Percentiles rank a stretch among this genome's conserved stretches.
Conservation (phyloP, 2,888 invertebrate species). For the Meta bourneti region DNA sequence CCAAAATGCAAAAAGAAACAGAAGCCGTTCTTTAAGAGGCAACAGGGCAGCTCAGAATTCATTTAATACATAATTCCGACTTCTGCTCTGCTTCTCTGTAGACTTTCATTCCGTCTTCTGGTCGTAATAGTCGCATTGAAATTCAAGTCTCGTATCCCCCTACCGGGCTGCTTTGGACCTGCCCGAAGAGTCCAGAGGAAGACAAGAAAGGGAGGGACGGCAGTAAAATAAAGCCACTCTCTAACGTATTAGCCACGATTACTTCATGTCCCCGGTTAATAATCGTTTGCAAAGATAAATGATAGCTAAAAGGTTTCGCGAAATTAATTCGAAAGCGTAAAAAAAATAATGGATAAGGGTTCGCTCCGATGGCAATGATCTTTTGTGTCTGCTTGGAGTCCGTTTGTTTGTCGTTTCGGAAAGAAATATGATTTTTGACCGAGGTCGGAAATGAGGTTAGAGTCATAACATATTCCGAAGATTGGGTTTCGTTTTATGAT, state of each 20-base stretch:
- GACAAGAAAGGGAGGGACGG: constrained; percentile 32
- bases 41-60: constrained; percentile 27
- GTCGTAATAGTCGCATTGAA: constrained; percentile 54
- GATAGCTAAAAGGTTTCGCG: constrained; percentile 52
- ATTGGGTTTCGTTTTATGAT: constrained; percentile 24
- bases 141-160: constrained; percentile 43
- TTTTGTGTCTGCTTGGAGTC: constrained; percentile 63
- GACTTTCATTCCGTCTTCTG: constrained; percentile 26
- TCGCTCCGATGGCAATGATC: constrained; percentile 58
- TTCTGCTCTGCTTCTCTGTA: background rate
- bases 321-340: constrained; percentile 66
- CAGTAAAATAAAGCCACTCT: constrained; percentile 43
- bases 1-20: constrained; percentile 34
- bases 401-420: constrained; percentile 32
- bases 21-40: constrained; percentile 11
- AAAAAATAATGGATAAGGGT: constrained; percentile 26
- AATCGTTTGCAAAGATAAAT: constrained; percentile 72
- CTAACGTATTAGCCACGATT: constrained; percentile 69
- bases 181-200: constrained; percentile 21
- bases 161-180: constrained; percentile 18
- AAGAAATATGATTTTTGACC: background rate
- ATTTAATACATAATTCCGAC: constrained; percentile 60
- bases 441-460: background rate
- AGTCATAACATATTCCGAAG: background rate
- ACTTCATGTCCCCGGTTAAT: constrained; percentile 69